Evolutionary conservation across 2,888 invertebrate genomes (phyloP).

Genomic region (Pseudococcus longispinus): DNA sequence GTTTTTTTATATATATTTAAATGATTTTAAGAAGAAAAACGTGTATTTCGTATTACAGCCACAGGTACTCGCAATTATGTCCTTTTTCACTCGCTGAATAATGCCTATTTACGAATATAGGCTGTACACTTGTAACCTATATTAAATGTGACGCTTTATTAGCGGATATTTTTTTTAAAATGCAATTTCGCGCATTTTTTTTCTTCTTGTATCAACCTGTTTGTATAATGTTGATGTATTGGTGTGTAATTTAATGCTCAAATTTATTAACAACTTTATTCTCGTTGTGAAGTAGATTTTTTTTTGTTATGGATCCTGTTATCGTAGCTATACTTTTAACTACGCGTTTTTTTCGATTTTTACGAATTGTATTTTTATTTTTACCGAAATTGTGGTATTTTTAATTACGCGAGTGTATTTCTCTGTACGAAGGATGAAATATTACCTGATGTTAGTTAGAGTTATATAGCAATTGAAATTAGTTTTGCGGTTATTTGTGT

Average conservation of each 20-base stretch:
- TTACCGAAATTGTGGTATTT: neutral
- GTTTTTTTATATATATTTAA: neutral
- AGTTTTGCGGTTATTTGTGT: constrained; percentile 23
- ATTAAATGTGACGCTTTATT: constrained; percentile 5
- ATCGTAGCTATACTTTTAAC: neutral
- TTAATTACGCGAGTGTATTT: neutral
- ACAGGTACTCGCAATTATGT: neutral
- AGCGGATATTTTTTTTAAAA: constrained; percentile 6
- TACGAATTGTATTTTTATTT: neutral
- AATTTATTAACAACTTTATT: constrained; percentile 17
- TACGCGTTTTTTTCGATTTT: neutral
- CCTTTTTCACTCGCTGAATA: neutral
- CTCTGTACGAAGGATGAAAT: neutral
- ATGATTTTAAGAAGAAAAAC: neutral
- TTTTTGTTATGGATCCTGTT: neutral
- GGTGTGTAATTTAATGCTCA: constrained; percentile 20
- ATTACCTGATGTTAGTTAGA: neutral
- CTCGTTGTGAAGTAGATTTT: neutral
- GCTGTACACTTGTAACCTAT: neutral
- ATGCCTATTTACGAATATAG: neutral
- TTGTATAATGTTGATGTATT: neutral
- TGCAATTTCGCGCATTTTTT: constrained; percentile 11
- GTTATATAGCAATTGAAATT: neutral
- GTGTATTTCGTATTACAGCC: neutral
- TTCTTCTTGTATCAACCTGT: neutral